Percentiles rank a stretch among this genome's conserved stretches.
Evolutionary conservation across 2,797 vertebrate genomes (phyloP).

Genomic region (Alcedo atthis): DNA sequence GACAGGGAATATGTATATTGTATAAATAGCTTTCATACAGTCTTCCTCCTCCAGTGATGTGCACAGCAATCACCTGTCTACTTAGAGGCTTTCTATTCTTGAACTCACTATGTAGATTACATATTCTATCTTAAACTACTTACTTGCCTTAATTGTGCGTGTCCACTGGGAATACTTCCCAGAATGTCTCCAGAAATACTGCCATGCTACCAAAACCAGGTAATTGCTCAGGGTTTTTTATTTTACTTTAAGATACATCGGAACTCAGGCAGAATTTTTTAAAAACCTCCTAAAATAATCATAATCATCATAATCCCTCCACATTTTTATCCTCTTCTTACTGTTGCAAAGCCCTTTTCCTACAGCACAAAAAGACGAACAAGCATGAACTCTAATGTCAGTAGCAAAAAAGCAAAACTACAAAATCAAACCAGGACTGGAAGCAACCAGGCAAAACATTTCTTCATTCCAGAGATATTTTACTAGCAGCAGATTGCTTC

Average conservation of each 20-base stretch:
- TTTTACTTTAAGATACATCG: not conserved
- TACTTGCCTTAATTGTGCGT: constrained; percentile 10
- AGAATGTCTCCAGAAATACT: not conserved
- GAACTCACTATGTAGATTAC: not conserved
- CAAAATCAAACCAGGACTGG: not conserved
- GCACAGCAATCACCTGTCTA: constrained; percentile 30
- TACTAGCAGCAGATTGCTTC: not conserved
- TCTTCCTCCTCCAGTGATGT: not conserved
- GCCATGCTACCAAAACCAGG: not conserved
- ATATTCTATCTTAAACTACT: not conserved
- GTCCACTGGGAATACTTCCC: not conserved
- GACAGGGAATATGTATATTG: constrained; percentile 46
- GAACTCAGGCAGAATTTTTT: not conserved
- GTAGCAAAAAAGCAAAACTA: not conserved
- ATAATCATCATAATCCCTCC: not conserved
- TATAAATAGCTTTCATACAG: constrained; percentile 34
- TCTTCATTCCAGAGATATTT: not conserved
- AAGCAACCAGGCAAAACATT: not conserved
- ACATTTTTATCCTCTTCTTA: not conserved
- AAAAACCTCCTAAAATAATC: not conserved
- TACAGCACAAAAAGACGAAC: not conserved
- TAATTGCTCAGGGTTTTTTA: not conserved
- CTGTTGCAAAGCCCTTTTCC: not conserved
- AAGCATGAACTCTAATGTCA: not conserved
- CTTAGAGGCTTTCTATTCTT: constrained; percentile 29